Conservation (phyloP, 2,888 invertebrate genomes). For the Teleiodes luculella region DNA sequence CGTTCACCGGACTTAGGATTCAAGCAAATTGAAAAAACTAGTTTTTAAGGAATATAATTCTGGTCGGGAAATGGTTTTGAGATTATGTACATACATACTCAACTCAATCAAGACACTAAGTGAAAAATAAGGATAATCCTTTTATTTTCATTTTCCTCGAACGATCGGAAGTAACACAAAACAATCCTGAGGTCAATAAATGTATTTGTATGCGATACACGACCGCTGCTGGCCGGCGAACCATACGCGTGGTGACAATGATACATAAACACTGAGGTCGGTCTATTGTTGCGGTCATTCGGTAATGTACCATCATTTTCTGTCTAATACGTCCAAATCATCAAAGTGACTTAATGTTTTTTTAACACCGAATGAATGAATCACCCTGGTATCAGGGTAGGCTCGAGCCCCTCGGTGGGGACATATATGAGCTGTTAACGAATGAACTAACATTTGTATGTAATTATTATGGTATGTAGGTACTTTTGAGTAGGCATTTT, state of each 20-base stretch:
- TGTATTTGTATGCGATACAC: slow-evolving; percentile 18
- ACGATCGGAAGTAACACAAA: slow-evolving; percentile 24
- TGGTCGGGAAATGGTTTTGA: too few relatives aligned
- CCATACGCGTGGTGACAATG: slow-evolving; percentile 38
- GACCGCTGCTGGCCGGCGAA: slow-evolving; percentile 11
- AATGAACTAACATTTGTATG: too few relatives aligned
- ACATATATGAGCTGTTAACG: too few relatives aligned
- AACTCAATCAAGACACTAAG: too few relatives aligned
- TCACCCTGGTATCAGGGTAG: too few relatives aligned
- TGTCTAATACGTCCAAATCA: background rate
- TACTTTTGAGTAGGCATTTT: too few relatives aligned
- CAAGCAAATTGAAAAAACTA: too few relatives aligned
- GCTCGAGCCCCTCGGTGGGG: too few relatives aligned
- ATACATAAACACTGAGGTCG: slow-evolving; percentile 46
- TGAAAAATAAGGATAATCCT: slow-evolving; percentile 5
- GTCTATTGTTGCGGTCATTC: slow-evolving; percentile 37
- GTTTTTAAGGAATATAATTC: too few relatives aligned
- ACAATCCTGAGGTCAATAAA: slow-evolving; percentile 21
- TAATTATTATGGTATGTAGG: too few relatives aligned
- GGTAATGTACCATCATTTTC: background rate
- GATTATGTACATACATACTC: too few relatives aligned
- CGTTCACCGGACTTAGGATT: too few relatives aligned
- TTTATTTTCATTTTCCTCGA: slow-evolving; percentile 9
- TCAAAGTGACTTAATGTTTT: background rate
- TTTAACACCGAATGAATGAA: background rate